Conservation (phyloP, 1,140 invertebrate genomes). For the Tetramorium alpestre region DNA sequence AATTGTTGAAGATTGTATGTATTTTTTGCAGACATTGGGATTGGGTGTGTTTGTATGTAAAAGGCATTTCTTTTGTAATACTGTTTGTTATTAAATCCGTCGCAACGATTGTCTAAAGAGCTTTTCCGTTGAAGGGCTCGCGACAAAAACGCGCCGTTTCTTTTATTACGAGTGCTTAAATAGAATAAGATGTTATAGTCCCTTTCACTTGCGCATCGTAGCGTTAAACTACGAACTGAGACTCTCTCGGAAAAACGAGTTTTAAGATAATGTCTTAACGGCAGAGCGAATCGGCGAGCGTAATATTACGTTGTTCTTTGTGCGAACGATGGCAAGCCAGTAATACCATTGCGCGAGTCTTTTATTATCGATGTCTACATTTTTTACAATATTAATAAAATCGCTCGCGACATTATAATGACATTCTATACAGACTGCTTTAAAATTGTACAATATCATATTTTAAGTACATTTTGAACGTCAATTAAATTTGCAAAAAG, state of each 20-base stretch:
- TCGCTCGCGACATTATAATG: slow-evolving; percentile 3
- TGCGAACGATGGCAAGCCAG: slow-evolving; percentile 30
- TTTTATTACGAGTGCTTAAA: slow-evolving; percentile 59
- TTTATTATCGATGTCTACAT: slow-evolving; percentile 43
- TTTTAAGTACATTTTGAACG: neutral
- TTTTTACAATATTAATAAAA: slow-evolving; percentile 39
- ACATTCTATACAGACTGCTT: neutral
- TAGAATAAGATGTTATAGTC: slow-evolving; percentile 59
- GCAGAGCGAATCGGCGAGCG: slow-evolving; percentile 33
- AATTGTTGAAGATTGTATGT: slow-evolving; percentile 30
- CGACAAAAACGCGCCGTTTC: slow-evolving; percentile 31
- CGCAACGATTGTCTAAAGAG: slow-evolving; percentile 48
- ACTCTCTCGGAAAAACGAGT: slow-evolving; percentile 42
- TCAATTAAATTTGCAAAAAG: neutral
- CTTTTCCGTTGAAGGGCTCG: slow-evolving; percentile 39
- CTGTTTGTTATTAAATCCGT: slow-evolving; percentile 76
- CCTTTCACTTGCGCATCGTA: slow-evolving; percentile 54
- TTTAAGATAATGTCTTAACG: slow-evolving; percentile 60
- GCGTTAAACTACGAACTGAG: slow-evolving; percentile 54
- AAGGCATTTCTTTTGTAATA: slow-evolving; percentile 60
- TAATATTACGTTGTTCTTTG: slow-evolving; percentile 53
- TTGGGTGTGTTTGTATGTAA: slow-evolving; percentile 71
- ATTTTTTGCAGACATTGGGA: slow-evolving; percentile 43
- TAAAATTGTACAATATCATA: neutral
- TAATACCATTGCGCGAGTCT: slow-evolving; percentile 42